Percentiles rank a stretch among this genome's conserved stretches.
Conservation (phyloP, 2,797 vertebrate genomes). For the Serranus cabrilla region DNA sequence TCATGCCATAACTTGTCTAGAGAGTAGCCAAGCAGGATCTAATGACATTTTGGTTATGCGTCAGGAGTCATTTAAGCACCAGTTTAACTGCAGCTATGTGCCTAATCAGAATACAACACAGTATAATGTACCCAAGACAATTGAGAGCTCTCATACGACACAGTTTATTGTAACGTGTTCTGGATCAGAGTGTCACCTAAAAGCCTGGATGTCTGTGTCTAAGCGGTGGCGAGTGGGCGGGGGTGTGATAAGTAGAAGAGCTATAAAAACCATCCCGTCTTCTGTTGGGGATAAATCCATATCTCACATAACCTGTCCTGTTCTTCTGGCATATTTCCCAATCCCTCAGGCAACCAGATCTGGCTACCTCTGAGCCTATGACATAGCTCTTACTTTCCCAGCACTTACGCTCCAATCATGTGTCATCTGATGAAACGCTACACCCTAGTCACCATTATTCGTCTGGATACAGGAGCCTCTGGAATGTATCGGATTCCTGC, state of each 20-base stretch:
- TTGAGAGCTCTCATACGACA: constrained; percentile 8
- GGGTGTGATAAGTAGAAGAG: constrained; percentile 30
- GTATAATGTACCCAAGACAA: constrained; percentile 35
- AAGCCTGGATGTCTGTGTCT: constrained; percentile 34
- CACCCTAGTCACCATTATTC: constrained; percentile 82
- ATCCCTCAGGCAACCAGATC: constrained; percentile 72
- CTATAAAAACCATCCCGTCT: constrained; percentile 33
- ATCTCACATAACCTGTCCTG: constrained; percentile 71
- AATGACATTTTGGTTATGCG: constrained; percentile 40
- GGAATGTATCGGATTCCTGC: constrained; percentile 85
- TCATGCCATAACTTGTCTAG: constrained; percentile 32
- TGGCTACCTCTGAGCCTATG: constrained; percentile 65
- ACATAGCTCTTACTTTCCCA: constrained; percentile 82
- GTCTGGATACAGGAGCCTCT: constrained; percentile 80
- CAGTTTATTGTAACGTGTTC: constrained; percentile 11
- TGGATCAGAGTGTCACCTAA: constrained; percentile 20
- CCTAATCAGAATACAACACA: constrained; percentile 31
- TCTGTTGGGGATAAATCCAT: constrained; percentile 63
- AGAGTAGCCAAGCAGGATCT: constrained; percentile 23
- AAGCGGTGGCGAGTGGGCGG: background rate
- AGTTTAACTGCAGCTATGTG: constrained; percentile 19
- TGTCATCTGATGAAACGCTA: constrained; percentile 82
- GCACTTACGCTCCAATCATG: constrained; percentile 77
- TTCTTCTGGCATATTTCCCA: constrained; percentile 65
- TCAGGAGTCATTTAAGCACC: constrained; percentile 26